Conservation (phyloP, 2,113 vertebrate species). For the Dermatemys mawii region DNA sequence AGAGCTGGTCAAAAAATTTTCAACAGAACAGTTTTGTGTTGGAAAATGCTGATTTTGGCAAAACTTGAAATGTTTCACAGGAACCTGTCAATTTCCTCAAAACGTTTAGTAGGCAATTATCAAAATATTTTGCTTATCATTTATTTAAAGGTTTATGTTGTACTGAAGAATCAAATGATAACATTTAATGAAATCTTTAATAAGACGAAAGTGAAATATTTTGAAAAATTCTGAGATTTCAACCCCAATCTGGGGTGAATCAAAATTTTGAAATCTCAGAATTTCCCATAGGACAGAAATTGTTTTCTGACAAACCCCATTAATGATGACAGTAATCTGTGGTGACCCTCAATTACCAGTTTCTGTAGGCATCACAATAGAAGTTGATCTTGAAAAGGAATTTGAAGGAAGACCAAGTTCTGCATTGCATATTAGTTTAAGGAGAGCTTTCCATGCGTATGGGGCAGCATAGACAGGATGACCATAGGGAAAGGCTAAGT, state of each 20-base stretch:
- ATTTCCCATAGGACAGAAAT: neutral
- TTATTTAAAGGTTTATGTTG: no score
- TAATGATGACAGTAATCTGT: neutral
- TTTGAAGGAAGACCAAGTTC: neutral
- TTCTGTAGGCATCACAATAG: neutral
- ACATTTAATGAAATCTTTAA: no score
- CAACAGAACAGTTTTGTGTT: neutral
- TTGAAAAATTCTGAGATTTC: neutral
- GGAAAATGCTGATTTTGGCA: neutral
- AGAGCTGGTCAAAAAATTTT: neutral
- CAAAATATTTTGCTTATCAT: no score
- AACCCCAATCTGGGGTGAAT: accelerated
- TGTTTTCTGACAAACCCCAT: neutral
- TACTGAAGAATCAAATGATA: no score
- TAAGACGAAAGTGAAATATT: no score
- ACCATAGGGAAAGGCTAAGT: no score
- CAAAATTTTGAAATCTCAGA: neutral
- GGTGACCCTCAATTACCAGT: neutral
- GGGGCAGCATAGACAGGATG: neutral
- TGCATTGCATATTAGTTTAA: neutral
- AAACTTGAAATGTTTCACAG: neutral
- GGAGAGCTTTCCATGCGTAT: neutral
- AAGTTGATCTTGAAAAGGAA: neutral
- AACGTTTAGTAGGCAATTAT: no score
- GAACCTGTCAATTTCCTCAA: neutral